phyloP scores from a whole-genome alignment of 2,797 vertebrate genomes.

The Uromys caudimaculatus region DNA sequence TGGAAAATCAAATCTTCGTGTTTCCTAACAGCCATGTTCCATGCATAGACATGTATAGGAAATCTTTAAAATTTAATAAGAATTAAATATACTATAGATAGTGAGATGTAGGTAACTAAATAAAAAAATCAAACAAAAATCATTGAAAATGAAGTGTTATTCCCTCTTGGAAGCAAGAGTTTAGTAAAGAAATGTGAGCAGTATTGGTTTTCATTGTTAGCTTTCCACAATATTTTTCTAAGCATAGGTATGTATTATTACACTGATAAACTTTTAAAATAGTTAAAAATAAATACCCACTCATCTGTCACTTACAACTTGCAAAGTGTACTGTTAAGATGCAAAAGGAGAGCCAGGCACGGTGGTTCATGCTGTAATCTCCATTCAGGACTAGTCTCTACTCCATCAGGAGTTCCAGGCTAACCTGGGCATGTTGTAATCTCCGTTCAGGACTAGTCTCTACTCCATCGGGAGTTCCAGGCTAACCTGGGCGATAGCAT shows the following conservation, averaged over 20 bases:
- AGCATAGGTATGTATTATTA: neutral
- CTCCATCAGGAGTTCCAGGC: neutral
- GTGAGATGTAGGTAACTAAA: neutral
- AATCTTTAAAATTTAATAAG: neutral
- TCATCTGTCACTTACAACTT: neutral
- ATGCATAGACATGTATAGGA: constrained; percentile 1
- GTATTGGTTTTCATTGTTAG: neutral
- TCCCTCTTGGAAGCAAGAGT: neutral
- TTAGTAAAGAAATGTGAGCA: neutral
- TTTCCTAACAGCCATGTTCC: neutral
- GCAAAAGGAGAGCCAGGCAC: neutral
- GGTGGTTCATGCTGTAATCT: neutral
- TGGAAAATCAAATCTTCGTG: neutral
- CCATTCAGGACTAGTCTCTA: neutral
- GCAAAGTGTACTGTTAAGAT: neutral
- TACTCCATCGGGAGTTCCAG: neutral
- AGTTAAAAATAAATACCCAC: constrained; percentile 26
- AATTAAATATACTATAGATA: constrained; percentile 20
- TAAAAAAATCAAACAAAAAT: constrained; percentile 29
- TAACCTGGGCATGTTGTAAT: neutral
- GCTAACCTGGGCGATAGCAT: neutral
- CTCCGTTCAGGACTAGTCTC: neutral
- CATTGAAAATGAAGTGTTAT: constrained; percentile 16
- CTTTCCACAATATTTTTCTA: neutral
- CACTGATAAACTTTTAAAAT: constrained; percentile 50